phyloP scores from a whole-genome alignment of 2,888 invertebrate genomes.

The Lycocerus yunnanus region DNA sequence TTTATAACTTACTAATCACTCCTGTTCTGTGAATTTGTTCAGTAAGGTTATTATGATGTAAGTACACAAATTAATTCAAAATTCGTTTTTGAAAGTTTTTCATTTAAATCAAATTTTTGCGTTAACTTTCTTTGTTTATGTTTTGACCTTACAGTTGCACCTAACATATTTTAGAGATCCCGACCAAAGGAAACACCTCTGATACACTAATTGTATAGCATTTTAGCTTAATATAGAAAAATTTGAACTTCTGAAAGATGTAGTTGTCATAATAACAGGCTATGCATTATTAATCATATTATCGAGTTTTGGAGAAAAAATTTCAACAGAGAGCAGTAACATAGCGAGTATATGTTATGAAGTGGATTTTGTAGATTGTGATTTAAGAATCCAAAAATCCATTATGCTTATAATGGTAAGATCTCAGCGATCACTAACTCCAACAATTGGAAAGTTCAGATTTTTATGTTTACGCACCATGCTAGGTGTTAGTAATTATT shows the following conservation, averaged over 20 bases:
- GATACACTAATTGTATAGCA: not conserved
- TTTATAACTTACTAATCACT: too few species aligned
- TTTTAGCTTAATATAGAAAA: not conserved
- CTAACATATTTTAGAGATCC: too few species aligned
- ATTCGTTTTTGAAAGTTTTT: too few species aligned
- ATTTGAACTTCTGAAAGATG: not conserved
- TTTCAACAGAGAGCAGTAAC: not conserved
- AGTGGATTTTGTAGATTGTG: not conserved
- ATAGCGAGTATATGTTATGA: not conserved
- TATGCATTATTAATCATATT: not conserved
- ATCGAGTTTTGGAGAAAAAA: not conserved
- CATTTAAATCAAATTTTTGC: too few species aligned
- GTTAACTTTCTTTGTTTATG: too few species aligned
- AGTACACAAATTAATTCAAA: too few species aligned
- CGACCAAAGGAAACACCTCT: too few species aligned
- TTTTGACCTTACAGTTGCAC: too few species aligned
- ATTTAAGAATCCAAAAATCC: not conserved
- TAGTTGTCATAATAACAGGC: fast-evolving
- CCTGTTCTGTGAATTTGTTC: too few species aligned
- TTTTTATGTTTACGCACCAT: not conserved
- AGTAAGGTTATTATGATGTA: too few species aligned
- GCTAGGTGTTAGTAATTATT: not conserved
- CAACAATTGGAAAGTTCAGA: not conserved
- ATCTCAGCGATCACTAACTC: not conserved
- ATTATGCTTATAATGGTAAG: not conserved